These are phyloP conservation scores for Acrossocheilus wenchowensis DNA, from an alignment of 2,797 vertebrate species.

Conservation along the genomic window DNA sequence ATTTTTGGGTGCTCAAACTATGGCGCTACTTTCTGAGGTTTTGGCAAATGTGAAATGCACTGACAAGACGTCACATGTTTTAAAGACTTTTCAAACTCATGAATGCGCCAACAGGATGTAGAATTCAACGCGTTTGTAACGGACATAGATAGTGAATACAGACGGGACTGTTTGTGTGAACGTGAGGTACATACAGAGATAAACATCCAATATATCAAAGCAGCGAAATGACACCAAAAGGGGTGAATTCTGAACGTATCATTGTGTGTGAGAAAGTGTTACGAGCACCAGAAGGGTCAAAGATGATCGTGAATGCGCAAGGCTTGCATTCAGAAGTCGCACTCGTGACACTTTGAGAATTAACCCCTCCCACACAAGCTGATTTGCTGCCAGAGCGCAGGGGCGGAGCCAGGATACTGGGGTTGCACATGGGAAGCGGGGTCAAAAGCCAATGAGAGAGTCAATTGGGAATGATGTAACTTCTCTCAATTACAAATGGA, in stretches of 20 bases:
- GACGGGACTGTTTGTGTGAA: conserved; percentile 38
- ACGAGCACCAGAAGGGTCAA: conserved; percentile 65
- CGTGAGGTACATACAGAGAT: conserved; percentile 62
- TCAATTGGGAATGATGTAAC: conserved; percentile 37
- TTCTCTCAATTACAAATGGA: conserved; percentile 23
- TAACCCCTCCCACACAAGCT: conserved; percentile 69
- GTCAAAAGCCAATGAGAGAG: conserved; percentile 41
- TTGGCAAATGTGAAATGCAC: conserved; percentile 7
- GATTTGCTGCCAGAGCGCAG: conserved; percentile 72
- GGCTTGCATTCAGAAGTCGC: conserved; percentile 51
- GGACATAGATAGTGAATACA: conserved; percentile 67
- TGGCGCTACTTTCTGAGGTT: not conserved
- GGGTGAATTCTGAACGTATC: conserved; percentile 74
- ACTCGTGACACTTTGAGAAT: conserved; percentile 79
- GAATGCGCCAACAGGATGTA: conserved; percentile 13
- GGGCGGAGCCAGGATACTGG: conserved; percentile 29
- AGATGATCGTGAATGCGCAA: conserved; percentile 21
- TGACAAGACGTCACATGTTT: not conserved
- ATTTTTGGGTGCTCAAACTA: conserved; percentile 43
- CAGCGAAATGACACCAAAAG: conserved; percentile 60
- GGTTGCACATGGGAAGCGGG: conserved; percentile 29
- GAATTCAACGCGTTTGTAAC: not conserved
- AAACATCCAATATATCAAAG: conserved; percentile 57
- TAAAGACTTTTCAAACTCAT: conserved; percentile 14
- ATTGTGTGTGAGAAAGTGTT: conserved; percentile 68